phyloP scores from a whole-genome alignment of 2,797 vertebrate species.

The Halcyon chelicuti region DNA sequence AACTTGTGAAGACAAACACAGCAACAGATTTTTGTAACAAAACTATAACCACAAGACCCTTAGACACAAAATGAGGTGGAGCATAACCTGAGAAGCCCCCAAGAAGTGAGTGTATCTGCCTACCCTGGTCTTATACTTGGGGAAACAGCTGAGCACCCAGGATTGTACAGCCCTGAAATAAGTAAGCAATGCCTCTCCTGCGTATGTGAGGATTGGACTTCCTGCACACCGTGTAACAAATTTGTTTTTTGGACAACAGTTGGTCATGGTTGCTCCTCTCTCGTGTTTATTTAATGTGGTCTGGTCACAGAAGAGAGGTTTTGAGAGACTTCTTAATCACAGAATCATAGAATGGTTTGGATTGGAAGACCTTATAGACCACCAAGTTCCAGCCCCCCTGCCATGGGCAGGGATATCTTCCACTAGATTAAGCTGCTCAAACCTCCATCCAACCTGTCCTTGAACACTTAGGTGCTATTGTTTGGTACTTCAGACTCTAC shows the following conservation, averaged over 20 bases:
- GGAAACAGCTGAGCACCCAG: neutral
- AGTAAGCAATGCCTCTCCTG: neutral
- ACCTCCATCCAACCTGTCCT: neutral
- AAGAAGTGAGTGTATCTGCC: neutral
- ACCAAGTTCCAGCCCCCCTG: neutral
- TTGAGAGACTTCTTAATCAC: neutral
- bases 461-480: neutral
- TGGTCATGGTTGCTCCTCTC: neutral
- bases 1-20: neutral
- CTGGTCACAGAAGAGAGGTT: neutral
- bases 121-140: neutral
- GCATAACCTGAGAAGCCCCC: neutral
- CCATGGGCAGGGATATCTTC: neutral
- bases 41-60: neutral
- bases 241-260: neutral
- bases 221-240: no score
- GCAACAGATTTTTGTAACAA: neutral
- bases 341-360: neutral
- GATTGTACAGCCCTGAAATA: neutral
- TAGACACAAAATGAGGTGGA: neutral
- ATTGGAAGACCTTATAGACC: neutral
- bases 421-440: neutral
- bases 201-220: no score
- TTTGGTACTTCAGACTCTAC: neutral
- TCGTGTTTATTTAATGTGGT: neutral